Evolutionary conservation across 1,140 invertebrate genomes (phyloP).

Genomic region (Zelostemma sp.): DNA sequence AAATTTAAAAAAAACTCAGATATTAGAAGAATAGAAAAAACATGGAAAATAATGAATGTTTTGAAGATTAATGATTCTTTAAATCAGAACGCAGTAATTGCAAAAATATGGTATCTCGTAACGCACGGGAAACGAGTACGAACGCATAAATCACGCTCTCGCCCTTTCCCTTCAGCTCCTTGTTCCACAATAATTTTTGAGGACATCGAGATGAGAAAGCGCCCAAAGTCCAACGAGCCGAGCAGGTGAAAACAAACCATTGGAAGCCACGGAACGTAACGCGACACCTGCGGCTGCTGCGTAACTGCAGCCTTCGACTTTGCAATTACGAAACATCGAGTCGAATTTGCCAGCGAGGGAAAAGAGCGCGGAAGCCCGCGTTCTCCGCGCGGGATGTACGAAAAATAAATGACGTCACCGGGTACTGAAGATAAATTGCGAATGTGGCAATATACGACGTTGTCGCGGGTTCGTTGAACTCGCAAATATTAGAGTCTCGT

Average conservation of each 20-base stretch:
- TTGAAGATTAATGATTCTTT: too few relatives aligned
- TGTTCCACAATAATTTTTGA: conserved; percentile 27
- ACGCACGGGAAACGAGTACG: neutral
- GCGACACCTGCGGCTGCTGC: conserved; percentile 9
- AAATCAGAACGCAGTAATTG: neutral
- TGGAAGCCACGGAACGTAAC: conserved; percentile 3
- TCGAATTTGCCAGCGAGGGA: neutral
- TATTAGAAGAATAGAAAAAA: too few relatives aligned
- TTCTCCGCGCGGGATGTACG: conserved; percentile 7
- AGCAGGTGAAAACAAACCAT: conserved; percentile 10
- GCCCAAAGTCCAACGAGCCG: conserved; percentile 21
- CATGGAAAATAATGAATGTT: too few relatives aligned
- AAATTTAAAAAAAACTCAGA: conserved; percentile 16
- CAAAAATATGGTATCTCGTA: neutral
- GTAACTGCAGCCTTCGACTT: conserved; percentile 5
- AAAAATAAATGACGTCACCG: conserved; percentile 19
- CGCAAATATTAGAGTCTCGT: conserved; percentile 17
- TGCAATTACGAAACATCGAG: neutral
- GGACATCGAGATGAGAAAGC: conserved; percentile 16
- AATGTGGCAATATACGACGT: conserved; percentile 55
- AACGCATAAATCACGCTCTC: conserved; percentile 6
- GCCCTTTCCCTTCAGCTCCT: conserved; percentile 8
- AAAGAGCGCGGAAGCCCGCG: neutral
- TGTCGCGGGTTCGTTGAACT: conserved; percentile 54
- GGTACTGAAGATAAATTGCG: conserved; percentile 54